phyloP scores from a whole-genome alignment of 2,888 invertebrate species.

The Cenopis cana region DNA sequence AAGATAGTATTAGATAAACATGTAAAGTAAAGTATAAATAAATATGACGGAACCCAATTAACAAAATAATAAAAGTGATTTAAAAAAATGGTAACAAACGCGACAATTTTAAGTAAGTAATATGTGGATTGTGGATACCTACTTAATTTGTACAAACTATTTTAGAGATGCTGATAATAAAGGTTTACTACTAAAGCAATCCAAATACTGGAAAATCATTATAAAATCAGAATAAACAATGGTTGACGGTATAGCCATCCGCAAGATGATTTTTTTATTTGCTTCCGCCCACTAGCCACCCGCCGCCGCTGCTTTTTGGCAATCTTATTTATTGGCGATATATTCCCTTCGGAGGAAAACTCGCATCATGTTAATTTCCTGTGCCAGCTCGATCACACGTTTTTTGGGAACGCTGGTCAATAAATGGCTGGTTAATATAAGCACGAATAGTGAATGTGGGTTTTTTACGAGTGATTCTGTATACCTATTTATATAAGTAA shows the following conservation, averaged over 20 bases:
- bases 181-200: no score
- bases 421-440: conserved; percentile 25
- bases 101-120: no score
- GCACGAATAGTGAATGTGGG: background rate
- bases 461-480: background rate
- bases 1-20: no score
- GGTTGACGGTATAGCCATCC: conserved; percentile 50
- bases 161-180: no score
- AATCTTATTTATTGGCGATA: conserved; percentile 80
- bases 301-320: conserved; percentile 68
- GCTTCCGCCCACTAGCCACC: conserved; percentile 65
- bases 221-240: background rate
- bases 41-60: no score
- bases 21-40: no score
- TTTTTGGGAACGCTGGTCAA: conserved; percentile 34
- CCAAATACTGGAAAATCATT: no score
- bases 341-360: conserved; percentile 72
- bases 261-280: conserved; percentile 70
- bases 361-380: conserved; percentile 82
- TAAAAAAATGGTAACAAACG: background rate
- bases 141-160: no score
- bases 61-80: no score
- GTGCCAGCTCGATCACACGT: conserved; percentile 55
- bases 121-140: no score
- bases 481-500: background rate